phyloP scores from a whole-genome alignment of 2,888 invertebrate genomes.

The Uloborus plumipes region DNA sequence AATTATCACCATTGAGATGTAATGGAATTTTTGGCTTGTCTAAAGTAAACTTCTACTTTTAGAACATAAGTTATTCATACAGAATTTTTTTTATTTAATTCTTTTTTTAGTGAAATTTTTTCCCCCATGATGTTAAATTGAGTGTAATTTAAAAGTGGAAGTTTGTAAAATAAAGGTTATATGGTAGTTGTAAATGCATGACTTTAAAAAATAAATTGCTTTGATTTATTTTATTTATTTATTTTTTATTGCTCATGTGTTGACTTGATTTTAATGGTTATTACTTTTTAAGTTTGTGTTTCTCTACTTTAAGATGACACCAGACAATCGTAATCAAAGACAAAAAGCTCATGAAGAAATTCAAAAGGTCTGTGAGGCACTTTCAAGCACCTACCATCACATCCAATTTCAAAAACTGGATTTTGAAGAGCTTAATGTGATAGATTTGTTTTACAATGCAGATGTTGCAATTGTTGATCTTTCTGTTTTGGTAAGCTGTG shows the following conservation, averaged over 20 bases:
- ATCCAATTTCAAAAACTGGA: constrained; percentile 81
- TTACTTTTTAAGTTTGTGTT: not conserved
- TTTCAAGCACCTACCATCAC: constrained; percentile 85
- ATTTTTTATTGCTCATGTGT: not conserved
- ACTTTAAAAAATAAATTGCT: too few relatives aligned
- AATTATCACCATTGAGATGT: too few relatives aligned
- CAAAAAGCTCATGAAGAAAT: constrained; percentile 88
- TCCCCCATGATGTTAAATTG: too few relatives aligned
- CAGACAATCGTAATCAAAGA: constrained; percentile 75
- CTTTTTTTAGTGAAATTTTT: too few relatives aligned
- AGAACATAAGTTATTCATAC: too few relatives aligned
- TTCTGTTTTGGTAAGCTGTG: constrained; percentile 76
- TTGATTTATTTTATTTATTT: too few relatives aligned
- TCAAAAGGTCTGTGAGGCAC: constrained; percentile 81
- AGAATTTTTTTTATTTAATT: too few relatives aligned
- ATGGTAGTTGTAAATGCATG: too few relatives aligned
- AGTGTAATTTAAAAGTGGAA: too few relatives aligned
- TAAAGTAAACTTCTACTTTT: too few relatives aligned
- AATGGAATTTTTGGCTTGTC: too few relatives aligned
- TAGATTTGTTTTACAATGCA: constrained; percentile 97
- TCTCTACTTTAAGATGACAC: constrained; percentile 12
- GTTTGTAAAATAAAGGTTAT: too few relatives aligned
- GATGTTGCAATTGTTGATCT: constrained; percentile 97
- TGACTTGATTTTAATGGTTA: not conserved
- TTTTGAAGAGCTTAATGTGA: constrained; percentile 94